Evolutionary conservation across 2,113 vertebrate genomes (phyloP), one percentile per base, ranked within the genome.

Genomic region (Salvator merianae): DNA sequence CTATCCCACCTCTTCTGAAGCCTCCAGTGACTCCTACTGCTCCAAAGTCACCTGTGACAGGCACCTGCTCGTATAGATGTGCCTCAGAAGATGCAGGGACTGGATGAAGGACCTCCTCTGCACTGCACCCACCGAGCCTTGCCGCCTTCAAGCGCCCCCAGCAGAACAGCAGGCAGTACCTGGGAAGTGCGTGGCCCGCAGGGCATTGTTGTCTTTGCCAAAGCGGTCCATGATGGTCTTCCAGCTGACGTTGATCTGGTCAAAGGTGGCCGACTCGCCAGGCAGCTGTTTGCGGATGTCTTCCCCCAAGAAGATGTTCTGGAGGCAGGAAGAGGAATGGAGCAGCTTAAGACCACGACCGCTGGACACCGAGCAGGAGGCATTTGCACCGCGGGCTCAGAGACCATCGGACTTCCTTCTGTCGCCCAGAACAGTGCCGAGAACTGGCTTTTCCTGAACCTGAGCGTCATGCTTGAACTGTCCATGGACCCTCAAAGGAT

Each of bases 301-400:
- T 79, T 98, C 97, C 30, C 97, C 97, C 77, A 96, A 90, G 85
- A 98, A 98, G 89, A 98, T 98, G 82, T 97, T 98, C 98, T 98
- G 86, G 59, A 36, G 84, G 40, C 2, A 16, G 24, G 24, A 43
- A 5, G 3, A 0, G 22, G n/a, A 16, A 43, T 9, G 36, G 53
- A 24, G 30, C 22, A 22, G 10, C 43, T 7, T 47, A 47, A 47
- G n/a, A n/a, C 30, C 12, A 7, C 3, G 7, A 30, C 32, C 9
- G 2, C 38, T 7, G 30, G 55, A 7, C 36, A 2, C 5, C 53
- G 13, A 18, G 26, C 43, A 1, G 3, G 47, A 55, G n/a, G 32
- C 10, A 18, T 50, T 2, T 0, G 36, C 20, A 9, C 30, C 2
- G 43, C 13, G n/a, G 0, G 1, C 6, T 1, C 3, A 7, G 24